These are phyloP conservation scores for Montipora foliosa DNA, from an alignment of 64 coral and sea anemone genomes.

Conservation along the genomic window DNA sequence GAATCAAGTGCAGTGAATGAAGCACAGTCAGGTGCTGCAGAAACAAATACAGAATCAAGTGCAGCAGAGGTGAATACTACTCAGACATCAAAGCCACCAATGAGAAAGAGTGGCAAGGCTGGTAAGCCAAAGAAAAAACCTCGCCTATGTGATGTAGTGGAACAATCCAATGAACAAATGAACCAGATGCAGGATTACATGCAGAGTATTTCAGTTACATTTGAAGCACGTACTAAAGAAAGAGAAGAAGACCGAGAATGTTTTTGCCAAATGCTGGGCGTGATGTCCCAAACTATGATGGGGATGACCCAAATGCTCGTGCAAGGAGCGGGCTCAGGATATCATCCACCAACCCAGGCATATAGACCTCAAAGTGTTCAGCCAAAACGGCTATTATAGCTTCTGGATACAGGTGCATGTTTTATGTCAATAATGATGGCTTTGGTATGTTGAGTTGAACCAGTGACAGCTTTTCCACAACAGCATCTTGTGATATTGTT, in stretches of 20 bases:
- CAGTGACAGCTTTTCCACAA: too few species aligned
- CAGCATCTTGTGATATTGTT: too few species aligned
- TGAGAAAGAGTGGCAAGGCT: neutral
- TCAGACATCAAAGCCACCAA: conserved; percentile 27
- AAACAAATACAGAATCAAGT: conserved; percentile 12
- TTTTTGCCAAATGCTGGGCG: conserved; percentile 50
- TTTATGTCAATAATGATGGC: neutral
- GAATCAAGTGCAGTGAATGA: conserved; percentile 34
- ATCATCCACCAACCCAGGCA: neutral
- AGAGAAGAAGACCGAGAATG: conserved; percentile 63
- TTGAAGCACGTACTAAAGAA: conserved; percentile 32
- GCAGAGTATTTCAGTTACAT: neutral
- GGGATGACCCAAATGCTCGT: conserved; percentile 54
- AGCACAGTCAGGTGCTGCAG: too few species aligned
- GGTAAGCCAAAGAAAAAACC: neutral
- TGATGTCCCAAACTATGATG: conserved; percentile 68
- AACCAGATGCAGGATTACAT: neutral
- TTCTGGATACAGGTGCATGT: neutral
- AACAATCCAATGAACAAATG: conserved; percentile 66
- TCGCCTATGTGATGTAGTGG: conserved; percentile 13
- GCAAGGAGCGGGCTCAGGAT: conserved; percentile 47
- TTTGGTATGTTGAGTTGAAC: neutral
- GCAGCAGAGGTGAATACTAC: conserved; percentile 22
- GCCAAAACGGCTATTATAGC: neutral
- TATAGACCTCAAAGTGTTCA: neutral